Evolutionary conservation across 2,113 vertebrate genomes (phyloP), one percentile per base, ranked within the genome.

Genomic region (Empidonax alnorum): DNA sequence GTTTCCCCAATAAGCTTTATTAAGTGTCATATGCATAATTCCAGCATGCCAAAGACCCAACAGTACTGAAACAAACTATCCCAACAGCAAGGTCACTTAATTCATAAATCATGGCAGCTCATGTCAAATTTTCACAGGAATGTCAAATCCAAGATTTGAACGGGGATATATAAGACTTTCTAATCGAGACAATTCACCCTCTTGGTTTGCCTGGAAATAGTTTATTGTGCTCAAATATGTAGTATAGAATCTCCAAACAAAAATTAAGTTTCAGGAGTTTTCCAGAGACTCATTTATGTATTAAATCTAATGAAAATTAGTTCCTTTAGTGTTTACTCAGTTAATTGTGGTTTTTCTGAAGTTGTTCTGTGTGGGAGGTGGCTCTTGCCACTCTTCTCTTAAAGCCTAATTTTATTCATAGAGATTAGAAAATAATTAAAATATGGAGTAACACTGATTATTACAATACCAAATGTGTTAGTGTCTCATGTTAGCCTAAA

Each of bases 11-110:
- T 80, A 93, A 92, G 63, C 58, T 88, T 82, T n/a, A n/a, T 44
- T 76, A 92, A 88, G 95, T 80, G 71, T 78, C 82, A 84, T 47
- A 31, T 49, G 58, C 28, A 7, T 76, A 90, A 90, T 91, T 91
- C 46, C 83, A 93, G 75, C 61, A 78, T 47, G 50, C 79, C 72
- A 69, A 77, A 88, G 39, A 15, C 53, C 62, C 78, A 84, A 68
- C 10, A 67, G 33, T 39, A 50, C 41, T 65, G 80, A 87, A 86
- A 91, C 65, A 94, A 93, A 79, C 61, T 65, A 82, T 62, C 74
- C 84, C 71, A 92, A 79, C 31, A 93, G 44, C 86, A 89, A 95
- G 66, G 93, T 82, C 93, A 87, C 9, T 84, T 42, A 69, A 71
- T 81, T 90, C 68, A 87, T 89, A 92, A 93, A 94, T 94, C 69